Percentiles rank a stretch among this genome's conserved stretches.
Conservation (phyloP, 1,140 invertebrate species). For the Aporrectodea caliginosa region DNA sequence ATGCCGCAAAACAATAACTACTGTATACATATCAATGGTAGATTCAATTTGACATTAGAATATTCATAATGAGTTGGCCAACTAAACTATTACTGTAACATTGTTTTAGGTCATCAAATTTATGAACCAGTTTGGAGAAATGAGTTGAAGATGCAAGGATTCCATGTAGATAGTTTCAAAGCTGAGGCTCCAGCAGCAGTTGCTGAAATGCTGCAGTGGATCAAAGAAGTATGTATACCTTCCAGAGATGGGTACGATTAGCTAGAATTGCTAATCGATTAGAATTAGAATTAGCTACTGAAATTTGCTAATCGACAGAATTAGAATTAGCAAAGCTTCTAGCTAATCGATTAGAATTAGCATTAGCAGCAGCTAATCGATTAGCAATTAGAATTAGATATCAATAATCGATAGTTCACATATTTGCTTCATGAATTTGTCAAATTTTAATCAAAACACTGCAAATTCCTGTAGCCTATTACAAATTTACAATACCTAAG, state of each 20-base stretch:
- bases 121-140: conserved; percentile 9
- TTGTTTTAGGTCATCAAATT: not conserved
- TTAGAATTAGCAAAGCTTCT: not conserved
- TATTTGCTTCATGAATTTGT: too few relatives aligned
- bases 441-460: too few relatives aligned
- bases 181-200: conserved; percentile 60
- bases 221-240: conserved; percentile 55
- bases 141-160: conserved; percentile 29
- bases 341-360: not conserved
- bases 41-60: not conserved
- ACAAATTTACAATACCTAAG: too few relatives aligned
- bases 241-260: too few relatives aligned
- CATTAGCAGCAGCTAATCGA: not conserved
- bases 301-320: not conserved
- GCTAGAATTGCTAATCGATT: not conserved
- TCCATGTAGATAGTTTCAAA: conserved; percentile 23
- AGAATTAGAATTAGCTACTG: not conserved
- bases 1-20: not conserved
- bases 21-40: not conserved
- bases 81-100: not conserved
- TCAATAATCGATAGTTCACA: too few relatives aligned
- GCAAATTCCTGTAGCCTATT: too few relatives aligned
- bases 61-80: not conserved
- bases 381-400: too few relatives aligned
- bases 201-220: conserved; percentile 61